Conservation (phyloP, 2,888 invertebrate genomes). For the Caenorhabditis imperialis region DNA sequence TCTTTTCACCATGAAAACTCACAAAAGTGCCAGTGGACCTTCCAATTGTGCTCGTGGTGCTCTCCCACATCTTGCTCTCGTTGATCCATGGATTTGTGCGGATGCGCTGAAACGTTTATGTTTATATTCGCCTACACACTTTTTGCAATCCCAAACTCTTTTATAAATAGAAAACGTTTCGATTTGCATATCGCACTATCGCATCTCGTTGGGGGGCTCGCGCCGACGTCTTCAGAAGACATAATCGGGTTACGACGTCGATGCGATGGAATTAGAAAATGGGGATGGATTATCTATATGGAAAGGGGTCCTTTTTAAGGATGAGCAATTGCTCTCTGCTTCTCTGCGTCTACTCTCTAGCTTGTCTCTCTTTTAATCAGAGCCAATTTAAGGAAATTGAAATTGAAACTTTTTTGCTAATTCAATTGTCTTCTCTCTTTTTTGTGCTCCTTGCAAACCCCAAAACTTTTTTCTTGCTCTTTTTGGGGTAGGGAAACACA, state of each 20-base stretch:
- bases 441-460: too few species aligned
- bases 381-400: too few species aligned
- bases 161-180: constrained; percentile 20
- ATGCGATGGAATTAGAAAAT: constrained; percentile 43
- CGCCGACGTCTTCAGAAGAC: constrained; percentile 35
- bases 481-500: constrained; percentile 1
- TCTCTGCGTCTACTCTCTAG: too few species aligned
- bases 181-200: constrained; percentile 47
- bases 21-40: constrained; percentile 19
- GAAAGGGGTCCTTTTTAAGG: too few species aligned
- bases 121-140: constrained; percentile 11
- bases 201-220: constrained; percentile 19
- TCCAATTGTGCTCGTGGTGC: constrained; percentile 45
- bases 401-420: too few species aligned
- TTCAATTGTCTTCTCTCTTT: too few species aligned
- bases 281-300: constrained; percentile 40
- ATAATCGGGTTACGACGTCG: constrained; percentile 50
- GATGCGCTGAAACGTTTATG: constrained; percentile 58
- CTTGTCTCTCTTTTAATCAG: too few species aligned
- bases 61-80: constrained; percentile 48
- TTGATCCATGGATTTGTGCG: constrained; percentile 64
- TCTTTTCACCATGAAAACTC: too few species aligned
- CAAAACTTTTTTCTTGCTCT: too few species aligned
- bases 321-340: too few species aligned
- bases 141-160: too few species aligned